phyloP scores from a whole-genome alignment of 1,140 invertebrate genomes.

The Hyles vespertilio region DNA sequence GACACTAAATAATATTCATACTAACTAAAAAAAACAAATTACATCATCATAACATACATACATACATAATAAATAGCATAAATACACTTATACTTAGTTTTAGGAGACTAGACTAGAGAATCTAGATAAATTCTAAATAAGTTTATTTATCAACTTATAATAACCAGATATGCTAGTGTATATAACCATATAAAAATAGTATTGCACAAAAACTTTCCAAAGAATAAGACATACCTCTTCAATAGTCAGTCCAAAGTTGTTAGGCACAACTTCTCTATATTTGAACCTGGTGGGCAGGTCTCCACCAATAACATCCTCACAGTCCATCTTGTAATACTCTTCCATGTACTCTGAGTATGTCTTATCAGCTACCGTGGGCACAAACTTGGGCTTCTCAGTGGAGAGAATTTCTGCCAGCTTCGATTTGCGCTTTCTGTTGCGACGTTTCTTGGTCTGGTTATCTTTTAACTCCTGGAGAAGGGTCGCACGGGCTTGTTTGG shows the following conservation, averaged over 20 bases:
- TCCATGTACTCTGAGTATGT: constrained; percentile 93
- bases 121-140: too few species aligned
- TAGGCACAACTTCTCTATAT: constrained; percentile 91
- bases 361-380: constrained; percentile 83
- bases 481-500: constrained; percentile 67
- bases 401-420: constrained; percentile 84
- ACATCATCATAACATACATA: too few species aligned
- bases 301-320: constrained; percentile 94
- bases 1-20: too few species aligned
- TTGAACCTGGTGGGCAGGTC: constrained; percentile 95
- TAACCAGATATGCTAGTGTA: too few species aligned
- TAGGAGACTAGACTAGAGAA: too few species aligned
- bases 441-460: constrained; percentile 76
- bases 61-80: too few species aligned
- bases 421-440: constrained; percentile 79
- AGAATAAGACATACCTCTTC: constrained; percentile 83
- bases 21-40: too few species aligned
- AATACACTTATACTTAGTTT: too few species aligned
- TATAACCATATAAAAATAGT: too few species aligned
- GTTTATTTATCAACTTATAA: too few species aligned
- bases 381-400: constrained; percentile 87
- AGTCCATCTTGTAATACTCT: constrained; percentile 96
- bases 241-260: constrained; percentile 92
- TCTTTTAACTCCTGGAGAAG: constrained; percentile 78
- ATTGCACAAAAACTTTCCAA: not conserved